phyloP scores from a whole-genome alignment of 1,140 invertebrate genomes.

The Cherax quadricarinatus region DNA sequence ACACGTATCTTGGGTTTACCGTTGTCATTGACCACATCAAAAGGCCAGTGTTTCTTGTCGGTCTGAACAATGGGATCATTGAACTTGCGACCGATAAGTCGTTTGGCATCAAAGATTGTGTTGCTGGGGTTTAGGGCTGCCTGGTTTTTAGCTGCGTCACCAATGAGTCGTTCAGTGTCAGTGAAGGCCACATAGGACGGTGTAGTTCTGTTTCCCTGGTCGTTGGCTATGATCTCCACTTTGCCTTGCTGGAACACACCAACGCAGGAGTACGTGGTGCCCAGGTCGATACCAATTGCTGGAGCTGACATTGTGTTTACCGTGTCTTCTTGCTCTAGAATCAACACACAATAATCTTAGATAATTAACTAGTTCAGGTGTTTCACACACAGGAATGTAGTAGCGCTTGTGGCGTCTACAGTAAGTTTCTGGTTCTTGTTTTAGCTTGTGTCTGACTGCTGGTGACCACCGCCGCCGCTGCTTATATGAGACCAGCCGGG shows the following conservation, averaged over 20 bases:
- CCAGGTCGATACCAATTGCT: constrained; percentile 15
- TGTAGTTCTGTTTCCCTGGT: constrained; percentile 82
- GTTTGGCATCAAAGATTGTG: constrained; percentile 82
- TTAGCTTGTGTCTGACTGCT: too few relatives aligned
- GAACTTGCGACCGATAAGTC: constrained; percentile 93
- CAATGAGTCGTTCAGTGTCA: constrained; percentile 77
- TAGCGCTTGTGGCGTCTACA: too few relatives aligned
- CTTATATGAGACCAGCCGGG: too few relatives aligned
- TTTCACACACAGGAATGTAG: too few relatives aligned
- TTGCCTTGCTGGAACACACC: constrained; percentile 76
- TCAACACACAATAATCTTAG: too few relatives aligned
- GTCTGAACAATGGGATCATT: constrained; percentile 92
- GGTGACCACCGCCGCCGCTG: too few relatives aligned
- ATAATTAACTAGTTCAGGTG: too few relatives aligned
- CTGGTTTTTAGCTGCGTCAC: constrained; percentile 85
- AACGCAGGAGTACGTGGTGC: constrained; percentile 62
- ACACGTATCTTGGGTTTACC: constrained; percentile 89
- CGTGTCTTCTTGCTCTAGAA: too few relatives aligned
- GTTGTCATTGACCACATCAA: constrained; percentile 90
- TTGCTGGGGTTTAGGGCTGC: constrained; percentile 96
- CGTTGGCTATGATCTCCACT: constrained; percentile 81
- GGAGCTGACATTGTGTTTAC: neutral
- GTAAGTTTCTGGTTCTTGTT: too few relatives aligned
- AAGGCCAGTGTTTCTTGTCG: constrained; percentile 99
- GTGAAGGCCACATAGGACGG: constrained; percentile 80